Evolutionary conservation across 2,888 invertebrate genomes (phyloP).

Genomic region (Polietes domitor): DNA sequence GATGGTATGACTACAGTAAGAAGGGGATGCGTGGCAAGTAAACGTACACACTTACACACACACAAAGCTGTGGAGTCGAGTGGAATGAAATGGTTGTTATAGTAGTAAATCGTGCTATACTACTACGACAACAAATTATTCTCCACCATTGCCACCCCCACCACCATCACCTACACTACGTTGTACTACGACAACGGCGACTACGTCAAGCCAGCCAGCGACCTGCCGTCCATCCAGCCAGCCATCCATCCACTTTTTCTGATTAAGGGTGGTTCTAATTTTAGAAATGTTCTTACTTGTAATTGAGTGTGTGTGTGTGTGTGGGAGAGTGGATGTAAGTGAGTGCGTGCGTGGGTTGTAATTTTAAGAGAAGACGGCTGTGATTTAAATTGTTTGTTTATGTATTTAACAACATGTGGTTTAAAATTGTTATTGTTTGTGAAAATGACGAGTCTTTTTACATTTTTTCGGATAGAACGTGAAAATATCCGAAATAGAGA

Average conservation of each 20-base stretch:
- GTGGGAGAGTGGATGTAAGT: background rate
- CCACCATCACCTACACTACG: background rate
- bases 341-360: constrained; percentile 46
- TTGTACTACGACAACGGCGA: constrained; percentile 11
- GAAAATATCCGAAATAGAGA: constrained; percentile 20
- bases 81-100: background rate
- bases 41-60: constrained; percentile 5
- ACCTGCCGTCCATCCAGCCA: background rate
- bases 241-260: background rate
- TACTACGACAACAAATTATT: background rate
- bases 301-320: constrained; percentile 31
- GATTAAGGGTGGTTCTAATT: constrained; percentile 58
- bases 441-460: constrained; percentile 38
- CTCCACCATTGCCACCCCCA: background rate
- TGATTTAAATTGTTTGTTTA: constrained; percentile 50
- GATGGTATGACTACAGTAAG: background rate
- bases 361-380: constrained; percentile 42
- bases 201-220: background rate
- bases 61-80: background rate
- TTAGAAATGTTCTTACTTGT: constrained; percentile 55
- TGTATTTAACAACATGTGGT: constrained; percentile 60
- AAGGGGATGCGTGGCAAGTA: constrained; percentile 3
- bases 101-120: constrained; percentile 7
- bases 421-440: constrained; percentile 51
- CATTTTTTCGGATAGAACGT: constrained; percentile 25